Base-by-base conservation (phyloP, 1,140 invertebrate genomes). In the Atta texana region DNA sequence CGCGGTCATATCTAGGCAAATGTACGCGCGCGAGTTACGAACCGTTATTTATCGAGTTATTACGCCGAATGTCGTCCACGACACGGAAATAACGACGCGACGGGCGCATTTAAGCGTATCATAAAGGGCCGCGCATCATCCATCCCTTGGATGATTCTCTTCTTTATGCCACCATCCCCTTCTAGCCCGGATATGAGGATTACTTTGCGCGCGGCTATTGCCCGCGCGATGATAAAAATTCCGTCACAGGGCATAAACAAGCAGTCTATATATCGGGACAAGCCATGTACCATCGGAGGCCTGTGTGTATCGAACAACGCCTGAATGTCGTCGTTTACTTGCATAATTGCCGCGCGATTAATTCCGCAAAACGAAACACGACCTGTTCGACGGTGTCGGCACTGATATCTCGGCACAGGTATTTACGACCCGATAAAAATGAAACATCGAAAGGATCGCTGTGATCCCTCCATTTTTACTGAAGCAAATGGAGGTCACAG, bases 21-120 rank as follows among this genome's bases (percentile, higher is more conserved):
- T 59, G 64, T 14, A 14, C 6, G 66, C 59, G 74, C 44, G 49
- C 24, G 87, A 61, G 44, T 88, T 85, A 74, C 72, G 77, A 18
- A 8, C 49, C 68, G 82, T 89, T 88, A 80, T 80, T 89, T 80
- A 86, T 86, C 87, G 55, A 24, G 53, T 88, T 86, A 86, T 86
- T 74, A 72, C 88, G 61, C 51, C 28, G 69, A 68, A 63, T 68
- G 61, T 68, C 24, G 80, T 66, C 59, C 39, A 39, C 64, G 72
- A 74, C 49, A 39, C 88, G 87, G 53, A 88, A 86, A 80, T 75
- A 80, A 86, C 75, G 6, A 34, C 31, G 31, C 31, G 31, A 28
- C 72, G 39, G 39, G 16, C 31, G n/a, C 87, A 16, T 68, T 89
- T 86, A 80, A 64, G 61, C 53, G 81, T 39, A 86, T 89, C 87